A percentile compares a stretch with the other conserved stretches of the same genome.
Evolutionary conservation across 64 coral and sea anemone species (phyloP).

Genomic region (Platygyra sinensis): DNA sequence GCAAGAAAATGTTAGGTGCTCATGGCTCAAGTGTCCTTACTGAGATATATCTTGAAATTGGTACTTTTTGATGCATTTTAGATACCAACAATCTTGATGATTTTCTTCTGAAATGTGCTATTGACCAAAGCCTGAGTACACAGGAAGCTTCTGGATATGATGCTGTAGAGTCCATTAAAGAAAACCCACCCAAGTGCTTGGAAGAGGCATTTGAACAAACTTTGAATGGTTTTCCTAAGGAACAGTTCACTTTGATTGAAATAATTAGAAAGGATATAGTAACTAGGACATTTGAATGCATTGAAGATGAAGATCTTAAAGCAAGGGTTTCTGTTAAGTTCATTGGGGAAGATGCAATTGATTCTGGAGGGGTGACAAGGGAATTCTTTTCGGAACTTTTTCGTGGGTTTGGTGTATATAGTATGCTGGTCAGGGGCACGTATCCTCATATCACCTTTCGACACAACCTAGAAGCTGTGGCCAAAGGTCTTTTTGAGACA

Average conservation of each 20-base stretch:
- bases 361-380: conserved; percentile 42
- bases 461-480: conserved; percentile 45
- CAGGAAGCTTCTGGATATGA: neutral
- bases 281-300: conserved; percentile 43
- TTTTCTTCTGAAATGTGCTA: conserved; percentile 41
- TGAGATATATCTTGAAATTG: neutral
- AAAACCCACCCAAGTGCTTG: conserved; percentile 41
- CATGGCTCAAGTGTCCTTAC: neutral
- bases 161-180: neutral
- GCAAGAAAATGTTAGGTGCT: neutral
- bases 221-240: conserved; percentile 24
- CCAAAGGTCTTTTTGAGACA: conserved; percentile 10
- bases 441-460: conserved; percentile 53
- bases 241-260: conserved; percentile 57
- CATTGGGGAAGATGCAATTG: conserved; percentile 51
- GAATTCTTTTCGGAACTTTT: conserved; percentile 49
- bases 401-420: conserved; percentile 31
- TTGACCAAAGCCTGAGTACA: conserved; percentile 41
- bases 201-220: conserved; percentile 43
- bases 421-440: conserved; percentile 20
- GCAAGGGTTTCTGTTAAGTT: conserved; percentile 32
- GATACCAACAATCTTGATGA: conserved; percentile 43
- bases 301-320: conserved; percentile 51
- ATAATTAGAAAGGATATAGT: conserved; percentile 55
- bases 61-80: conserved; percentile 26